Evolutionary conservation across 2,888 invertebrate species (phyloP).

Genomic region (Caenorhabditis becei): DNA sequence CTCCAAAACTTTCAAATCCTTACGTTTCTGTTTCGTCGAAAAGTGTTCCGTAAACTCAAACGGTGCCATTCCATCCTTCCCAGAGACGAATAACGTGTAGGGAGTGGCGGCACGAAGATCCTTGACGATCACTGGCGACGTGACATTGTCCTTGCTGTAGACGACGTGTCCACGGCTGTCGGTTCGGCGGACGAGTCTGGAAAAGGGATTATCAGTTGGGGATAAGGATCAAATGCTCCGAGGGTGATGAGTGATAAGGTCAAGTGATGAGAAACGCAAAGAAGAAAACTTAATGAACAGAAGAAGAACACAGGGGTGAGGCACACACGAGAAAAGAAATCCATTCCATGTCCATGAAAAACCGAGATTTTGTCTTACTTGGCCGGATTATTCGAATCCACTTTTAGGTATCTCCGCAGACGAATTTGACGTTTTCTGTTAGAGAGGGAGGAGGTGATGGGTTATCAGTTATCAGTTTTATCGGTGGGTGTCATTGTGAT

Average conservation of each 20-base stretch:
- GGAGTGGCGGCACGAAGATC: constrained; percentile 73
- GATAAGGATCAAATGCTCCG: background rate
- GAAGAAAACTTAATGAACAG: background rate
- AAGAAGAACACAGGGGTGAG: constrained; percentile 14
- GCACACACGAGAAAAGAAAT: background rate
- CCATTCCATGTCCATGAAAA: background rate
- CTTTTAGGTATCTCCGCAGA: constrained; percentile 23
- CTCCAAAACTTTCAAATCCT: too few relatives aligned
- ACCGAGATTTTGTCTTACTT: constrained; percentile 41
- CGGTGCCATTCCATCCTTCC: constrained; percentile 76
- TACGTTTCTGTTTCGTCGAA: constrained; percentile 75
- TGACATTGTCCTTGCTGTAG: constrained; percentile 63
- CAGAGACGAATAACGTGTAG: constrained; percentile 77
- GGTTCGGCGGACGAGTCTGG: constrained; percentile 72
- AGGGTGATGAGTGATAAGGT: too few relatives aligned
- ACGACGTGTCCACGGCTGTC: constrained; percentile 66
- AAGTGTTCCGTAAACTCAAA: constrained; percentile 78
- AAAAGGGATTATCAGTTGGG: constrained; percentile 7
- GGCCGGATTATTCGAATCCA: constrained; percentile 38
- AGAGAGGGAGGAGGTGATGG: constrained; percentile 19
- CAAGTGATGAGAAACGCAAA: background rate
- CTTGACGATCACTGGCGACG: constrained; percentile 65
- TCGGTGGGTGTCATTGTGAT: too few relatives aligned
- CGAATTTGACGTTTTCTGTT: constrained; percentile 34
- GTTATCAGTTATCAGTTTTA: constrained; percentile 3